Evolutionary conservation across 2,888 invertebrate genomes (phyloP).

Genomic region (Caenorhabditis sp.): DNA sequence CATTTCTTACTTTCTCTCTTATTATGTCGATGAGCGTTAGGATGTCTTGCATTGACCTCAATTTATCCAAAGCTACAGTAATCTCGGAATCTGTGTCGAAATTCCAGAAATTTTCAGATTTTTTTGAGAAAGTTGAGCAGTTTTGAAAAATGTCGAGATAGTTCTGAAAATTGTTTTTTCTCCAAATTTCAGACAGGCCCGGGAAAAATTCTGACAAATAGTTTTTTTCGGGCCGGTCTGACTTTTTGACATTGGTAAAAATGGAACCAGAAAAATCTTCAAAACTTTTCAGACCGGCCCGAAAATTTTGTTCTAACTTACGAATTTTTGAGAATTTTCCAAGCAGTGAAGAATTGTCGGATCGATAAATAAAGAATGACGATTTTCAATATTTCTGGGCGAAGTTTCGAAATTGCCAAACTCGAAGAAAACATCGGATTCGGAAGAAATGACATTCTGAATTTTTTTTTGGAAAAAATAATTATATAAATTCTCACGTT

Average conservation of each 20-base stretch:
- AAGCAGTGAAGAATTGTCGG: background rate
- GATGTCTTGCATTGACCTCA: background rate
- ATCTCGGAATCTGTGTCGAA: background rate
- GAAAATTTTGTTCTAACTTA: too few relatives aligned
- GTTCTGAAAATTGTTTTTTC: background rate
- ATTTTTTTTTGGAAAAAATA: too few relatives aligned
- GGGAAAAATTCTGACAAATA: constrained; percentile 1
- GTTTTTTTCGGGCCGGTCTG: too few relatives aligned
- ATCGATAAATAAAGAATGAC: constrained; percentile 8
- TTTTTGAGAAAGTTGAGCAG: background rate
- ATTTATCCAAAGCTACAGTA: background rate
- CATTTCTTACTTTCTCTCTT: background rate
- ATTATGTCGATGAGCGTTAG: background rate
- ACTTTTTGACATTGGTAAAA: too few relatives aligned
- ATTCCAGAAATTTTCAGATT: background rate
- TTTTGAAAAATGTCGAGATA: constrained; percentile 2
- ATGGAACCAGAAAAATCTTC: background rate
- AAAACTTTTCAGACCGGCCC: background rate
- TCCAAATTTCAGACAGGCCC: too few relatives aligned
- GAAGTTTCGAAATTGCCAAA: background rate
- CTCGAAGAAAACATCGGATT: too few relatives aligned
- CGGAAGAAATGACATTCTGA: too few relatives aligned
- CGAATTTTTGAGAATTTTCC: background rate
- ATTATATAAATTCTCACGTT: too few relatives aligned
- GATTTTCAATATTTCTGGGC: background rate